These are phyloP conservation scores for Andrena flavipes DNA, from an alignment of 2,888 invertebrate genomes.

Conservation along the genomic window DNA sequence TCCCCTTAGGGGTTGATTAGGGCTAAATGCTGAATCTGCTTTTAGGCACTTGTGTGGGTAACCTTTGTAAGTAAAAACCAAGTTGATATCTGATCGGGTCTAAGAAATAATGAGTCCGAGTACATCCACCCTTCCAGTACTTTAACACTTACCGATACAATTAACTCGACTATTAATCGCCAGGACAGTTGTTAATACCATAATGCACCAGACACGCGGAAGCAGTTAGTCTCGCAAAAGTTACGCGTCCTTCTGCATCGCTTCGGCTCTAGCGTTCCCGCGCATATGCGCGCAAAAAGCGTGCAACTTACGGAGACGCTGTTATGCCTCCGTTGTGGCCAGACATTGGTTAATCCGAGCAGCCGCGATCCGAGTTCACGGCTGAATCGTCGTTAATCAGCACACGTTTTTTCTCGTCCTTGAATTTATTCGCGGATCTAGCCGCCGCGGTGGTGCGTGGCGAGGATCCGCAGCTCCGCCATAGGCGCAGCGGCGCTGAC, in stretches of 20 bases:
- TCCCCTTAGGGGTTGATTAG: no score
- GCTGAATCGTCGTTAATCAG: conserved; percentile 57
- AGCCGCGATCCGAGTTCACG: background rate
- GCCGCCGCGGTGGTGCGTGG: conserved; percentile 16
- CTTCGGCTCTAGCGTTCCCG: conserved; percentile 9
- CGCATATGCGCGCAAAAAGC: conserved; percentile 17
- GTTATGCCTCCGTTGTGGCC: background rate
- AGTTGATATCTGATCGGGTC: no score
- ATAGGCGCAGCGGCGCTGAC: conserved; percentile 62
- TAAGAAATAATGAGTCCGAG: no score
- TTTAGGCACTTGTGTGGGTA: no score
- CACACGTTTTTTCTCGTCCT: conserved; percentile 20
- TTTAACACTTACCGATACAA: no score
- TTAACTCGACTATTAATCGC: background rate
- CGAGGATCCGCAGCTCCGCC: conserved; percentile 31
- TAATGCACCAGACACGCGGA: background rate
- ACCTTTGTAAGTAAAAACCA: no score
- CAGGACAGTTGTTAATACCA: conserved; percentile 4
- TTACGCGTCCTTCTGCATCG: conserved; percentile 8
- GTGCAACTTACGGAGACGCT: conserved; percentile 21
- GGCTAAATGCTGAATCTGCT: no score
- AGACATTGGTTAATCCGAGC: conserved; percentile 18
- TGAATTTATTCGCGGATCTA: conserved; percentile 55
- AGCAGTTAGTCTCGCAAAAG: background rate
- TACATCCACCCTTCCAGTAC: background rate